phyloP scores from a whole-genome alignment of 2,113 vertebrate genomes.

The Nesoenas mayeri region DNA sequence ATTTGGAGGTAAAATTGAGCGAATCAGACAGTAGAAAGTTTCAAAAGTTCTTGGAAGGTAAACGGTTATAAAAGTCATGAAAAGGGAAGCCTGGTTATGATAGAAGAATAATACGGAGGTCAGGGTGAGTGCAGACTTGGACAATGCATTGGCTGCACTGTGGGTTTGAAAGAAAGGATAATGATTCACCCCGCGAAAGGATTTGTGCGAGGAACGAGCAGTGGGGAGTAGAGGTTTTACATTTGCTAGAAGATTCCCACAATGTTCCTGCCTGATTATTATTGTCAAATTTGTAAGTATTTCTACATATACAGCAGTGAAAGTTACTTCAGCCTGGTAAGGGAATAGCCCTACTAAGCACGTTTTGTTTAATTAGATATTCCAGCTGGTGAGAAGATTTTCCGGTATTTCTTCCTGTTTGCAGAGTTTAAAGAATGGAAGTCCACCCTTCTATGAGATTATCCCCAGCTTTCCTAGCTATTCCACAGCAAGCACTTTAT shows the following conservation, averaged over 20 bases:
- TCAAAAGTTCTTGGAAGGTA: slow-evolving; percentile 50
- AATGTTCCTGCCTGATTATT: slow-evolving; percentile 21
- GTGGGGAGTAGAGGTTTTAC: slow-evolving; percentile 20
- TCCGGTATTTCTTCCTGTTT: neutral
- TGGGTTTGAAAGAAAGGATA: slow-evolving; percentile 37
- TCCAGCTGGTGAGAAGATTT: neutral
- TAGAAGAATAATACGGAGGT: slow-evolving; percentile 25
- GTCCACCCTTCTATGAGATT: neutral
- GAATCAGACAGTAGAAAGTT: slow-evolving; percentile 12
- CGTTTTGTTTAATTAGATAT: neutral
- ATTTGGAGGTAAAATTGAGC: slow-evolving; percentile 15
- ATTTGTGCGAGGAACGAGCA: slow-evolving; percentile 9
- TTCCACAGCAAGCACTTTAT: neutral
- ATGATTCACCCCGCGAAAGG: slow-evolving; percentile 40
- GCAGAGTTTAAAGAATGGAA: neutral
- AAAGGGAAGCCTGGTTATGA: slow-evolving; percentile 15
- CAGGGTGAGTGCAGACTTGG: slow-evolving; percentile 33
- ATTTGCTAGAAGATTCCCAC: slow-evolving; percentile 42
- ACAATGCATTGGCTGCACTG: slow-evolving; percentile 9
- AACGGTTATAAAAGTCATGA: slow-evolving; percentile 24
- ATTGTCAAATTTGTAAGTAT: neutral
- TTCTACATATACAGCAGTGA: neutral
- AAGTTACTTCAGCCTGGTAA: neutral
- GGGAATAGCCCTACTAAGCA: neutral
- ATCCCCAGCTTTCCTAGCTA: neutral